Evolutionary conservation across 2,888 invertebrate species (phyloP), one percentile per base, ranked within the genome.

Genomic region (Macaria notata): DNA sequence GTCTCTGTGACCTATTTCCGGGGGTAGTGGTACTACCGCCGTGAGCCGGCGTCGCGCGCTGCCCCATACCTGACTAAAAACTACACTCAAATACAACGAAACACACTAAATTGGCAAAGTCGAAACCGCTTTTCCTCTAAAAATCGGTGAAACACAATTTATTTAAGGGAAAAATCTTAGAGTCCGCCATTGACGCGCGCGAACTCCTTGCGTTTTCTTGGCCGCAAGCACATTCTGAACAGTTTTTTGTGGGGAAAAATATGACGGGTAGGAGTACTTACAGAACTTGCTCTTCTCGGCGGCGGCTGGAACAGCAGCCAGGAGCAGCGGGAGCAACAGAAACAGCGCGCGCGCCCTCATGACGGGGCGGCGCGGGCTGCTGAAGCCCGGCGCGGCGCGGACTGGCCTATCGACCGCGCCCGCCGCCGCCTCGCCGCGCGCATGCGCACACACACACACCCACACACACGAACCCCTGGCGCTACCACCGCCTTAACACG

Each of bases 261-360:
- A 31, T 8, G 38, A 7, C 6, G 51, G 48, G 29, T 52, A 44
- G 52, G 54, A 65, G 56, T 60, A 92, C 92, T 91, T 79, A 92
- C 92, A 92, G 85, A 92, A 92, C 75, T 92, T 92, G 84, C 92
- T 92, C 75, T 92, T 92, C 84, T 92, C 92, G 58, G 89, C 92
- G 76, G 83, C 73, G 75, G 72, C 64, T 69, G 73, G 73, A 62
- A 77, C 72, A 66, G 83, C 79, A 64, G 85, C 78, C 64, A 86
- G 45, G 9, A 46, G 71, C 73, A 83, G 83, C 76, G 74, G 73
- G 66, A 79, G 77, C 76, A 84, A 74, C 70, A 80, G 65, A 60
- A 84, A 74, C 57, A 83, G 66, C 74, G 83, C 85, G 76, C 88
- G 85, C 86, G 86, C 83, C 85, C 76, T 83, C 89, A 88, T 90